Percentiles rank a stretch among this genome's conserved stretches.
These are phyloP conservation scores for Australoheros facetus DNA, from an alignment of 2,797 vertebrate species.

Conservation along the genomic window DNA sequence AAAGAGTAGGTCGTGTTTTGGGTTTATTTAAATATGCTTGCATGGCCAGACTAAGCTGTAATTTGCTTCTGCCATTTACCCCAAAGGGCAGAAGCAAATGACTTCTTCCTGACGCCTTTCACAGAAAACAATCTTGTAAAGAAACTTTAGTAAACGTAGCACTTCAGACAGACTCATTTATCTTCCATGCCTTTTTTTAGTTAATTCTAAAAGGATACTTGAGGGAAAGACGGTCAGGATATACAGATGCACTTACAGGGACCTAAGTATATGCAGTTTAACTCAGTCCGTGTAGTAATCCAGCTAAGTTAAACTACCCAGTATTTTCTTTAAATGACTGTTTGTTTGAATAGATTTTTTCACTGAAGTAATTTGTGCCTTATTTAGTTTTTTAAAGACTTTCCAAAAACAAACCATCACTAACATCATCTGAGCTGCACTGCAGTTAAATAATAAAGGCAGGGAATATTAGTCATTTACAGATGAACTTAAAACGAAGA, in stretches of 20 bases:
- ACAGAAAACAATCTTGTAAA: neutral
- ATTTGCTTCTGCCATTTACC: neutral
- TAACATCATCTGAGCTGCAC: neutral
- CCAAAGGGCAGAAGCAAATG: neutral
- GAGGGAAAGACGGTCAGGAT: constrained; percentile 6
- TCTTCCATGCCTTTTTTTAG: neutral
- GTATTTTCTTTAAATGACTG: neutral
- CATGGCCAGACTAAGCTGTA: neutral
- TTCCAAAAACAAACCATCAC: neutral
- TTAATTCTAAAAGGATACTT: neutral
- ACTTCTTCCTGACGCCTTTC: neutral
- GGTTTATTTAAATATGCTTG: neutral
- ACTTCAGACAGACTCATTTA: constrained; percentile 2
- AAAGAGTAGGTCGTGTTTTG: constrained; percentile 19
- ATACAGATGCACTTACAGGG: neutral
- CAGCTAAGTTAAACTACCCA: neutral
- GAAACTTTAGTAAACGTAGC: neutral
- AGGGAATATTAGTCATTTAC: neutral
- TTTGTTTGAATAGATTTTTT: neutral
- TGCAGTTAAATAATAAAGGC: neutral
- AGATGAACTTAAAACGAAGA: neutral
- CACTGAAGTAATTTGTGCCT: constrained; percentile 58
- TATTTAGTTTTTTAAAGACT: constrained; percentile 30
- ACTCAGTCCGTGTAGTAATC: neutral
- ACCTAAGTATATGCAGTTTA: constrained; percentile 4